Percentiles rank a stretch among this genome's conserved stretches.
Evolutionary conservation across 2,888 invertebrate genomes (phyloP).

Genomic region (Coelopa pilipes): DNA sequence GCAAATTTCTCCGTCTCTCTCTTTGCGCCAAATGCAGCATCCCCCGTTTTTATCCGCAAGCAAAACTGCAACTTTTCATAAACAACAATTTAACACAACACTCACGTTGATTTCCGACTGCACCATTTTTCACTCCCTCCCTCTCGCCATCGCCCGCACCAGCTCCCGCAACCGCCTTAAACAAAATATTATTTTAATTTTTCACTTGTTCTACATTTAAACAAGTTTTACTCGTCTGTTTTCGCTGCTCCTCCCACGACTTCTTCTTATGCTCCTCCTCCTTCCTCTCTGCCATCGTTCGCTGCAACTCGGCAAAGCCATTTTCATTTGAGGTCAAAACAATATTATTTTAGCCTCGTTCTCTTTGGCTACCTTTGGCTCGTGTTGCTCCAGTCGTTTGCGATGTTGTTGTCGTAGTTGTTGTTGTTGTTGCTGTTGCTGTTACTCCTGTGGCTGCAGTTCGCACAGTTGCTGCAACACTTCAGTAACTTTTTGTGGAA

Average conservation of each 20-base stretch:
- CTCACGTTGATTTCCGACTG: no score
- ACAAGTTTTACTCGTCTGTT: constrained; percentile 18
- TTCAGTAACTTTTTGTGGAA: not conserved
- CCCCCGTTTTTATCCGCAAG: no score
- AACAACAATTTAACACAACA: no score
- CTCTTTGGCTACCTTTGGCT: no score
- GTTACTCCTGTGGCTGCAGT: no score
- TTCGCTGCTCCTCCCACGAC: not conserved
- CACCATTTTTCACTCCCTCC: no score
- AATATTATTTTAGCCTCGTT: constrained; percentile 29
- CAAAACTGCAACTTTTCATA: no score
- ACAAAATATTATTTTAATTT: constrained; percentile 33
- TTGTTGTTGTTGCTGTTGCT: no score
- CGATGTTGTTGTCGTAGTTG: no score
- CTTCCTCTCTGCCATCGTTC: not conserved
- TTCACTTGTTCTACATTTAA: constrained; percentile 36
- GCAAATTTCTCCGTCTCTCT: no score
- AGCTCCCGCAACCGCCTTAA: not conserved
- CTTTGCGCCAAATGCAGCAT: no score
- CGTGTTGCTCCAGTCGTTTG: no score
- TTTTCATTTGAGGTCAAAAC: constrained; percentile 33
- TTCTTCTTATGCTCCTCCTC: not conserved
- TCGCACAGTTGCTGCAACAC: not conserved
- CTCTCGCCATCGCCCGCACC: not conserved
- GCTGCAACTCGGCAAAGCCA: not conserved